A percentile compares a stretch with the other conserved stretches of the same genome.
These are phyloP conservation scores for Amphipyra berbera DNA, from an alignment of 2,888 invertebrate species.

Conservation along the genomic window DNA sequence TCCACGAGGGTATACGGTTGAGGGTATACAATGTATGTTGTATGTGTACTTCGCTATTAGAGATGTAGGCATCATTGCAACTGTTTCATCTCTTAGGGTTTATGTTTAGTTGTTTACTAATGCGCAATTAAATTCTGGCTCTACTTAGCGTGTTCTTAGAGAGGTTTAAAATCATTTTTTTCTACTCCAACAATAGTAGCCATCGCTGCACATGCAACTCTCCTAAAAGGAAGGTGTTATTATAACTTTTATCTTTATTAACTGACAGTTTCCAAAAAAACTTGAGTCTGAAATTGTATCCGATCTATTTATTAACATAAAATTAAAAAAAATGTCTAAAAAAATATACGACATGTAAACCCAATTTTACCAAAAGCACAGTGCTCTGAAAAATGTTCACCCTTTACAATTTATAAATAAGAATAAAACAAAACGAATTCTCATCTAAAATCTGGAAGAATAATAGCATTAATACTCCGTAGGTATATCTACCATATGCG, in stretches of 20 bases:
- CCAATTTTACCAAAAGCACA: slow-evolving; percentile 1
- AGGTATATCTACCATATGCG: slow-evolving; percentile 47
- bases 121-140: neutral
- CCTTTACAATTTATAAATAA: neutral
- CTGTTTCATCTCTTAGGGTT: slow-evolving; percentile 28
- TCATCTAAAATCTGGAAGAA: neutral
- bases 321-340: too few relatives aligned
- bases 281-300: too few relatives aligned
- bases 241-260: too few relatives aligned
- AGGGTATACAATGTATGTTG: slow-evolving; percentile 44
- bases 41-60: slow-evolving; percentile 25
- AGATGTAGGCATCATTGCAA: slow-evolving; percentile 29
- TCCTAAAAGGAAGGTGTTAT: too few relatives aligned
- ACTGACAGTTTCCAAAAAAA: too few relatives aligned
- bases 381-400: neutral
- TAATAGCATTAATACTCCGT: slow-evolving; percentile 2
- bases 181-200: too few relatives aligned
- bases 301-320: too few relatives aligned
- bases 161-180: neutral
- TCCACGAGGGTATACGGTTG: slow-evolving; percentile 66
- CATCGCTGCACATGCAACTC: too few relatives aligned
- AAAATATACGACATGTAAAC: slow-evolving; percentile 21
- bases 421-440: neutral
- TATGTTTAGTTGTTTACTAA: slow-evolving; percentile 5
- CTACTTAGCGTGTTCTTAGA: neutral